phyloP scores from a whole-genome alignment of 53 echinoderm and acorn worm species.

The Astropecten irregularis region DNA sequence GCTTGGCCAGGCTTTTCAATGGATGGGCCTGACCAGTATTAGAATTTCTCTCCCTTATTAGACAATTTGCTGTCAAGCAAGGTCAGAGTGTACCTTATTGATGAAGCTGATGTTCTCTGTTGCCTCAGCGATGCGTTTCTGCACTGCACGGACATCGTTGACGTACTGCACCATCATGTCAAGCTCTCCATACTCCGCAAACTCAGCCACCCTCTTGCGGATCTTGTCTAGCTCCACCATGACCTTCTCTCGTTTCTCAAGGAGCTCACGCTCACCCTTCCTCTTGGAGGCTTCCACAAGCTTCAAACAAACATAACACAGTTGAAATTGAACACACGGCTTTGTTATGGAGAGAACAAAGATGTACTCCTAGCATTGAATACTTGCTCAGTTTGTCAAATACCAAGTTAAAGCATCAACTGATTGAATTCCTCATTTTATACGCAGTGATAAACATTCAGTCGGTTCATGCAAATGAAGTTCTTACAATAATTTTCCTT shows the following conservation, averaged over 20 bases:
- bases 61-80: too few relatives aligned
- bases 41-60: too few relatives aligned
- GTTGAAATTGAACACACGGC: too few relatives aligned
- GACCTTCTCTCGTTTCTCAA: constrained; percentile 95
- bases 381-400: not conserved
- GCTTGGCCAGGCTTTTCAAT: too few relatives aligned
- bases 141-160: constrained; percentile 95
- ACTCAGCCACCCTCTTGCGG: constrained; percentile 89
- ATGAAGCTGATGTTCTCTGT: constrained; percentile 90
- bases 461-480: too few relatives aligned
- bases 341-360: too few relatives aligned
- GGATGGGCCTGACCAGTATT: too few relatives aligned
- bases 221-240: constrained; percentile 98
- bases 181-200: constrained; percentile 97
- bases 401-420: not conserved
- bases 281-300: constrained; percentile 93
- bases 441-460: too few relatives aligned
- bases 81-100: too few relatives aligned
- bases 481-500: too few relatives aligned
- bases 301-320: constrained; percentile 24
- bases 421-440: not conserved
- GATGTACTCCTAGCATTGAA: too few relatives aligned
- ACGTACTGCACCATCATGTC: constrained; percentile 99
- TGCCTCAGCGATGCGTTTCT: constrained; percentile 88
- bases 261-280: constrained; percentile 91